Base-by-base conservation (phyloP, 2,113 vertebrate genomes). In the Conger conger region DNA sequence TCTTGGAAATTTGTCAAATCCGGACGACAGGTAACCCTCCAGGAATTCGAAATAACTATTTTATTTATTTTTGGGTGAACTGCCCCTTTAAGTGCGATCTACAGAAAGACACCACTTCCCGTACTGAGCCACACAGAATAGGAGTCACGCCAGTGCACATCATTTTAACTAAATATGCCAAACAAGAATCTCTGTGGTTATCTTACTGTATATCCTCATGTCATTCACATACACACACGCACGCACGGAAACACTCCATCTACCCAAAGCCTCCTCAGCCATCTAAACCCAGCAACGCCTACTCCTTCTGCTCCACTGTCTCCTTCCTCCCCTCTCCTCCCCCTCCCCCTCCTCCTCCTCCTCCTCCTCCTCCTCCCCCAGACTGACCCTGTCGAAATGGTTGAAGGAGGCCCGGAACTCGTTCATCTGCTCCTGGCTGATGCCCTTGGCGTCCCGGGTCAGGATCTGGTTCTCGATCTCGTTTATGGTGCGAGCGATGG, bases 381-480 rank as follows among this genome's bases (percentile, higher is more conserved):
- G 89, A 95, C 96, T 97, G 93, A 99, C 98, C 97, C 98, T 95
- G 95, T 99, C 98, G 5, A 99, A 99, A 94, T 99, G 98, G 92
- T 99, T 99, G 94, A 99, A 99, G 87, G 98, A 99, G 89, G 97
- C 97, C 83, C 98, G 95, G 96, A 98, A 99, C 93, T 99, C 98
- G 0, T 98, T 99, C 94, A 99, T 97, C 93, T 99, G 98, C 42
- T 99, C 98, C 93, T 99, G 98, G 95, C 95, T 99, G 93, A 99
- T 99, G 94, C 98, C 98, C 90, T 99, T 99, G 93, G 98, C 98
- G 81, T 99, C 98, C n/a, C 98, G 95, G 38, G 98, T 99, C 92
- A 99, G 92, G 91, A 99, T 96, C 96, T 99, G 98, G 94, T 99
- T 99, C 95, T 99, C 98, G 83, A 99, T 97, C 87, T 99, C 98